Evolutionary conservation across 1,140 invertebrate species (phyloP), one percentile per base, ranked within the genome.

Genomic region (Cyclina sinensis): DNA sequence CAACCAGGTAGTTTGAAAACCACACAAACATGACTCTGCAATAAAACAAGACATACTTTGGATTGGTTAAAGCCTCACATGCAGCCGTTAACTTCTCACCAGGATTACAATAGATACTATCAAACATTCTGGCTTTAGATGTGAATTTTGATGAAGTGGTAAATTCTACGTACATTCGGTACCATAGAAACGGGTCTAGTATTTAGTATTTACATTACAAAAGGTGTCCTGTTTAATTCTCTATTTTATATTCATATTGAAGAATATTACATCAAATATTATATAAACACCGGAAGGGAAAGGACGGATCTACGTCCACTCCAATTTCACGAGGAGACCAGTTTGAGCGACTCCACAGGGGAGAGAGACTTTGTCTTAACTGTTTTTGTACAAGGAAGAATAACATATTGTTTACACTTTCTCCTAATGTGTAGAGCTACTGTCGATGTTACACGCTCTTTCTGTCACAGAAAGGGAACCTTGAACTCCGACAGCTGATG

Each of bases 41-140:
- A n/a, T 73, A 91, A 62, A 62, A 68, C 9, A 51, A 85, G n/a
- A 85, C 57, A 18, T 91, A 91, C 48, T 18, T 57, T n/a, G 73
- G 46, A 7, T 48, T 51, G 27, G 90, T 90, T 2, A 88, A 88
- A 48, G 90, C 89, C 21, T 65, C 39, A n/a, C 88, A 91, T 59
- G 57, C 85, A 27, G 89, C 89, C 24, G 90, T 88, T 21, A 74
- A 85, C 78, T 51, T 21, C 35, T 88, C 88, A 0, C 14, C 46
- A n/a, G 62, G 54, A 81, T 88, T 11, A n/a, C 83, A 18, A 59
- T 91, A 37, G 90, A 91, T 76, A 70, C 65, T 21, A 85, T 85
- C 0, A 74, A 80, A 21, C 90, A 88, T n/a, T 37, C 37, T n/a
- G 88, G 85, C 3, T 39, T 16, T 9, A 70, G 7, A 35, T 70